Percentiles rank a stretch among this genome's conserved stretches.
Conservation (phyloP, 1,140 invertebrate genomes). For the Leptinotarsa undecemlineata region DNA sequence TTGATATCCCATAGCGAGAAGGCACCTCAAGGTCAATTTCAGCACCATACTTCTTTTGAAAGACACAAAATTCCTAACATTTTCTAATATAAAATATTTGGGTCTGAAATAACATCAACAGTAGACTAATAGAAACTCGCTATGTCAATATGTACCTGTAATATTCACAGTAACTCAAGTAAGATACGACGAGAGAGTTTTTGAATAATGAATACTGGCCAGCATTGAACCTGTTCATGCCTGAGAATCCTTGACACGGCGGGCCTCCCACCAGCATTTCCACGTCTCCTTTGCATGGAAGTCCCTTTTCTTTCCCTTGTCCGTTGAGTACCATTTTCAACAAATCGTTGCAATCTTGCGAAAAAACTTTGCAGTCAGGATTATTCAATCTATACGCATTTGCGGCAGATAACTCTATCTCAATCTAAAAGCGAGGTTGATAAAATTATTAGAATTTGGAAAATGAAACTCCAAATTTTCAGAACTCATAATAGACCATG, state of each 20-base stretch:
- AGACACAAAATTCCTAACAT: constrained; percentile 84
- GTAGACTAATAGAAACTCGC: constrained; percentile 8
- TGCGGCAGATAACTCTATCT: constrained; percentile 78
- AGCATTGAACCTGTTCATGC: constrained; percentile 88
- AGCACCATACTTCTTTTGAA: constrained; percentile 81
- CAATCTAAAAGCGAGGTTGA: constrained; percentile 58
- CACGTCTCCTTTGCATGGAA: constrained; percentile 81
- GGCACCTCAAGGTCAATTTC: constrained; percentile 77
- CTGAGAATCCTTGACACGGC: constrained; percentile 91
- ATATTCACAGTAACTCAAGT: constrained; percentile 84
- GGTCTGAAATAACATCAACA: constrained; percentile 56
- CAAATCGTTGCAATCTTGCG: constrained; percentile 79
- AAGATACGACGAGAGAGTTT: constrained; percentile 85
- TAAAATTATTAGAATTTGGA: too few relatives aligned
- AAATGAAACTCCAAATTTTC: too few relatives aligned
- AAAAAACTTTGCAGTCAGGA: constrained; percentile 73
- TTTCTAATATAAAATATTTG: constrained; percentile 84
- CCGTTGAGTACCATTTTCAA: constrained; percentile 69
- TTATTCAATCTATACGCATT: constrained; percentile 82
- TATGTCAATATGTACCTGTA: constrained; percentile 61
- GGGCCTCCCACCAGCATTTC: constrained; percentile 86
- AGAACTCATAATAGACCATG: too few relatives aligned
- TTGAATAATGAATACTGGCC: constrained; percentile 87
- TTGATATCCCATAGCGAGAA: constrained; percentile 86
- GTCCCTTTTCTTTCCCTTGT: constrained; percentile 60